Conservation (phyloP, 2,888 invertebrate species). For the Belgica antarctica region DNA sequence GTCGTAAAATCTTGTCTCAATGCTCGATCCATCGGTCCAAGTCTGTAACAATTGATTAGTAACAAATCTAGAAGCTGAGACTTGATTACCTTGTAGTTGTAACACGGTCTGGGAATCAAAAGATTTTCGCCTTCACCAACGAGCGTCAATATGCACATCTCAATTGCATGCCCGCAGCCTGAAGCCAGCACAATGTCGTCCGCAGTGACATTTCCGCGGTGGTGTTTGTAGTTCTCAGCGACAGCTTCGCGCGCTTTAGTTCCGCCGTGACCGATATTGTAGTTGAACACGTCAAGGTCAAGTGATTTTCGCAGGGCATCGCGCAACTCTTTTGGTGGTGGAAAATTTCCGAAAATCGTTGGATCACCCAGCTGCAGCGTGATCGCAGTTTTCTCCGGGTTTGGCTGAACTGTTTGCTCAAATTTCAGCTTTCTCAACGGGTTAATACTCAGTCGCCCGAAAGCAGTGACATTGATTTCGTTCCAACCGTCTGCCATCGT, state of each 20-base stretch:
- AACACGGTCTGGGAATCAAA: constrained; percentile 84
- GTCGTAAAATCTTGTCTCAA: constrained; percentile 75
- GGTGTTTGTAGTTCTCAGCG: constrained; percentile 77
- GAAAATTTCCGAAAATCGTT: constrained; percentile 25
- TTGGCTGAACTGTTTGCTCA: constrained; percentile 12
- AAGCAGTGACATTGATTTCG: neutral
- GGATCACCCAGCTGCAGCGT: constrained; percentile 36
- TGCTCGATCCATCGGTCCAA: constrained; percentile 78
- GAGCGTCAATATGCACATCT: constrained; percentile 84
- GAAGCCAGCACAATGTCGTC: constrained; percentile 89
- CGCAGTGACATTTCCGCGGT: constrained; percentile 57
- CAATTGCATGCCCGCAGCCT: constrained; percentile 94
- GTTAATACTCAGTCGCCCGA: neutral
- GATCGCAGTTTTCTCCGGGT: neutral
- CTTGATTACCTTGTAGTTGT: no score
- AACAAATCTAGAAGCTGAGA: no score
- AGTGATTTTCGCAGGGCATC: constrained; percentile 75
- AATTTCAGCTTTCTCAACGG: neutral
- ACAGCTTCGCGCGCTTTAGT: constrained; percentile 76
- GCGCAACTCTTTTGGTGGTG: constrained; percentile 50
- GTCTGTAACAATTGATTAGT: no score
- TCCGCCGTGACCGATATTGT: constrained; percentile 80
- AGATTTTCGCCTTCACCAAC: constrained; percentile 91
- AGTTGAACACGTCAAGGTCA: constrained; percentile 72
- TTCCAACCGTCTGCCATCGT: neutral